phyloP scores from a whole-genome alignment of 53 echinoderm and acorn worm species.

The Patiria pectinifera region DNA sequence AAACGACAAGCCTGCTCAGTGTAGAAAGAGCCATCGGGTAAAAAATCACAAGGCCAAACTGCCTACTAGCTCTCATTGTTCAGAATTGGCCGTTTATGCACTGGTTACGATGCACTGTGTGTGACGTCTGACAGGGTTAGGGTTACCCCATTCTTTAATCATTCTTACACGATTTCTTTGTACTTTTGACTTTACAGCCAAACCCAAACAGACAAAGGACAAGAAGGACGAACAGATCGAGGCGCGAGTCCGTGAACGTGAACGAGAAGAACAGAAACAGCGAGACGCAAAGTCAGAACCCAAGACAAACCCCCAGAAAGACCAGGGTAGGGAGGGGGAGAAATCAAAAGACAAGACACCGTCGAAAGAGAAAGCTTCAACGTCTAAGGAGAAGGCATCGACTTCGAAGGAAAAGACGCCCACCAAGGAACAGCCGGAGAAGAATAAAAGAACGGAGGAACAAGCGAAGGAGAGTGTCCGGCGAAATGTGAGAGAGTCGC shows the following conservation, averaged over 20 bases:
- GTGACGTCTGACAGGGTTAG: too few relatives aligned
- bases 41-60: too few relatives aligned
- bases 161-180: background rate
- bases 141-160: too few relatives aligned
- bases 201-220: slow-evolving; percentile 49
- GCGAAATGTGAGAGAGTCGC: slow-evolving; percentile 72
- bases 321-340: slow-evolving; percentile 5
- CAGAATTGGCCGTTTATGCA: too few relatives aligned
- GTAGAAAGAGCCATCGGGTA: too few relatives aligned
- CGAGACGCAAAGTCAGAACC: slow-evolving; percentile 33
- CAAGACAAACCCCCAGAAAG: slow-evolving; percentile 40
- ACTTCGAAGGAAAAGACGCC: slow-evolving; percentile 5
- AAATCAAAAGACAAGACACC: background rate
- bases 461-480: slow-evolving; percentile 78
- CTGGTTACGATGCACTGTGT: too few relatives aligned
- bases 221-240: slow-evolving; percentile 55
- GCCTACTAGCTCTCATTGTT: too few relatives aligned
- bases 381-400: slow-evolving; percentile 17
- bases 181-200: slow-evolving; percentile 9
- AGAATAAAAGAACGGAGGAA: slow-evolving; percentile 59
- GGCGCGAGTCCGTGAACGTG: slow-evolving; percentile 31
- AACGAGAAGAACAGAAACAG: slow-evolving; percentile 34
- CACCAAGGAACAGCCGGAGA: slow-evolving; percentile 43
- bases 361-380: slow-evolving; percentile 4
- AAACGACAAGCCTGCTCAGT: too few relatives aligned